Conservation (phyloP, 2,888 invertebrate species). For the Orthosia gracilis region DNA sequence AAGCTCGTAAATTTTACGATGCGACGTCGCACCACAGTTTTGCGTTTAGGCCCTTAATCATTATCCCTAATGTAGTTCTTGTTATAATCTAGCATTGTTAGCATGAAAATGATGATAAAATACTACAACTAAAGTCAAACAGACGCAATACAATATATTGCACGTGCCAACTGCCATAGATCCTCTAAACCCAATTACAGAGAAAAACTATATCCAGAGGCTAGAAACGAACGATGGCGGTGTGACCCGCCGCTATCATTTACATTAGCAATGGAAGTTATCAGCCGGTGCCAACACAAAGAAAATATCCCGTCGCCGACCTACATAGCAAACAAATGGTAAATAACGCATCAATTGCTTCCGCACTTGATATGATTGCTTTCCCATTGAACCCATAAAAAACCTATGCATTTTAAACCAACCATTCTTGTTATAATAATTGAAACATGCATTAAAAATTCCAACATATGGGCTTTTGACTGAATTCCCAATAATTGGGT, state of each 20-base stretch:
- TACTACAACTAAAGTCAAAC: background rate
- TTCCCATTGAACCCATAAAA: conserved; percentile 58
- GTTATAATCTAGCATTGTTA: background rate
- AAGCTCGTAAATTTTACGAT: no score
- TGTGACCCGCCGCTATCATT: conserved; percentile 25
- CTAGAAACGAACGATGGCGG: background rate
- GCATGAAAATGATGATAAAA: background rate
- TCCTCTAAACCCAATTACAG: conserved; percentile 27
- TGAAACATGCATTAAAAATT: conserved; percentile 29
- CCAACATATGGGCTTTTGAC: conserved; percentile 22
- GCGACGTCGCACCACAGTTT: no score
- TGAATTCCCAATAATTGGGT: conserved; percentile 39
- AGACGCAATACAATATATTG: background rate
- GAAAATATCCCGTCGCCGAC: conserved; percentile 22
- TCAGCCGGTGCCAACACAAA: conserved; percentile 23
- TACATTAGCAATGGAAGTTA: conserved; percentile 21
- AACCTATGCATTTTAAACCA: conserved; percentile 66
- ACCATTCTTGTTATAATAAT: conserved; percentile 50
- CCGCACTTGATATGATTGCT: conserved; percentile 71
- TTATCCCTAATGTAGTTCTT: background rate
- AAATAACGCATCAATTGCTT: conserved; percentile 57
- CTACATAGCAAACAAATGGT: conserved; percentile 43
- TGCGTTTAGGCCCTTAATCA: no score
- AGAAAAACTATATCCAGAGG: conserved; percentile 27
- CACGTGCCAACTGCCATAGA: conserved; percentile 23